These are phyloP conservation scores for Trachurus trachurus DNA, from an alignment of 2,797 vertebrate species.

Conservation along the genomic window DNA sequence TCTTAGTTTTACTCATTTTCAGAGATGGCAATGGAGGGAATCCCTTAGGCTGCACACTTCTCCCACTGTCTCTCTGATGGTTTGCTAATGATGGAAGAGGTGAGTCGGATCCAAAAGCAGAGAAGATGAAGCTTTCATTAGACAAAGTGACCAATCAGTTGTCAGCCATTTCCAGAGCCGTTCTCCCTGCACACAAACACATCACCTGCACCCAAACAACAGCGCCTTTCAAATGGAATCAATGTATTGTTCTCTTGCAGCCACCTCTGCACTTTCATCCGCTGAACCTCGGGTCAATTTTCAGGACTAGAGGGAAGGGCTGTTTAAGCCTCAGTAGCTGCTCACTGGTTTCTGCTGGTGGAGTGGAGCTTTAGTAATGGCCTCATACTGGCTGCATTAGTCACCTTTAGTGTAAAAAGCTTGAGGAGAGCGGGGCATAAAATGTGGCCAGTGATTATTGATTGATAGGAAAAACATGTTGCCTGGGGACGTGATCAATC, in stretches of 20 bases:
- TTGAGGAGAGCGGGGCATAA: constrained; percentile 16
- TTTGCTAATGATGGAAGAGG: constrained; percentile 70
- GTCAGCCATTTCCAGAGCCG: constrained; percentile 43
- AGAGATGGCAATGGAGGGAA: constrained; percentile 36
- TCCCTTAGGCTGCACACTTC: constrained; percentile 38
- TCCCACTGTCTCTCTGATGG: constrained; percentile 40
- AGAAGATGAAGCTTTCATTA: constrained; percentile 73
- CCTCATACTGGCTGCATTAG: constrained; percentile 24
- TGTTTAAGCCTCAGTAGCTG: constrained; percentile 35
- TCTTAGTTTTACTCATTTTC: constrained; percentile 68
- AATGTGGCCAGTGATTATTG: constrained; percentile 30
- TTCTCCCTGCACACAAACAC: constrained; percentile 46
- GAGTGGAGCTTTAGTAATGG: constrained; percentile 41
- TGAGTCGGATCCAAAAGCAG: constrained; percentile 42
- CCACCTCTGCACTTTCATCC: constrained; percentile 57
- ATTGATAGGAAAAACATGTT: constrained; percentile 25
- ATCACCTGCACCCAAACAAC: constrained; percentile 62
- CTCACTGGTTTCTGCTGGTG: constrained; percentile 28
- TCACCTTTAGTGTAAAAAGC: constrained; percentile 27
- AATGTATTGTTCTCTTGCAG: constrained; percentile 50
- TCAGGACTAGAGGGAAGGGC: constrained; percentile 19
- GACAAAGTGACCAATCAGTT: constrained; percentile 58
- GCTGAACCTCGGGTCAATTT: constrained; percentile 61
- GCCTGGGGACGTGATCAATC: constrained; percentile 13
- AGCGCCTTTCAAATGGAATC: constrained; percentile 50